Conservation (phyloP, 2,888 invertebrate species). For the Escarpia spicata region DNA sequence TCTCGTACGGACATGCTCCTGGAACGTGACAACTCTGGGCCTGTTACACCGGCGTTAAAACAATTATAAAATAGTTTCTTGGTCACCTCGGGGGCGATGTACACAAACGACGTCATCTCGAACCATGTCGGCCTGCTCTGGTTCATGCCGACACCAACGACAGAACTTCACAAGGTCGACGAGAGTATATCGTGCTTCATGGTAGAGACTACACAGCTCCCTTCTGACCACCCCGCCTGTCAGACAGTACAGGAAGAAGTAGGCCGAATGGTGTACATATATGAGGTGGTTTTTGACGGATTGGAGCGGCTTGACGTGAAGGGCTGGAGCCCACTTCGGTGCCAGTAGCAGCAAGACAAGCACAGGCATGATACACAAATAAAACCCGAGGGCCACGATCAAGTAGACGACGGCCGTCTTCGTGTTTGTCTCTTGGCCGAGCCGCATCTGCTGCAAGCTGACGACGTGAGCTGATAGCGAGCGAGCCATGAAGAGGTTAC, state of each 20-base stretch:
- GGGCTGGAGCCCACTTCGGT: background rate
- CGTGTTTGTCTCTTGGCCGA: background rate
- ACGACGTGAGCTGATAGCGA: background rate
- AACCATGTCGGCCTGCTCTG: background rate
- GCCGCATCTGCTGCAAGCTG: background rate
- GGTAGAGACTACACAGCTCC: background rate
- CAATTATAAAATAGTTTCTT: background rate
- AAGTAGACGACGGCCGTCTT: background rate
- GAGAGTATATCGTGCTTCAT: background rate
- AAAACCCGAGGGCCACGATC: background rate
- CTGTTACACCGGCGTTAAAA: too few relatives aligned
- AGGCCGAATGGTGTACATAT: background rate
- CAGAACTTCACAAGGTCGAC: background rate
- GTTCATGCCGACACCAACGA: background rate
- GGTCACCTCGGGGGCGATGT: background rate
- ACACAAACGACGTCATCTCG: background rate
- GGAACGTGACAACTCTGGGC: too few relatives aligned
- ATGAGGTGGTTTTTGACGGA: background rate
- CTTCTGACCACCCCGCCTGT: background rate
- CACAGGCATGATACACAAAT: background rate
- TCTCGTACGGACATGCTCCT: too few relatives aligned
- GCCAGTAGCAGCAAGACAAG: background rate
- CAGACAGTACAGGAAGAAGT: background rate
- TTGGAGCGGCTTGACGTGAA: background rate
- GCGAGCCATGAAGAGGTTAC: background rate